phyloP scores from a whole-genome alignment of 2,797 vertebrate genomes.

The Dryobates pubescens region DNA sequence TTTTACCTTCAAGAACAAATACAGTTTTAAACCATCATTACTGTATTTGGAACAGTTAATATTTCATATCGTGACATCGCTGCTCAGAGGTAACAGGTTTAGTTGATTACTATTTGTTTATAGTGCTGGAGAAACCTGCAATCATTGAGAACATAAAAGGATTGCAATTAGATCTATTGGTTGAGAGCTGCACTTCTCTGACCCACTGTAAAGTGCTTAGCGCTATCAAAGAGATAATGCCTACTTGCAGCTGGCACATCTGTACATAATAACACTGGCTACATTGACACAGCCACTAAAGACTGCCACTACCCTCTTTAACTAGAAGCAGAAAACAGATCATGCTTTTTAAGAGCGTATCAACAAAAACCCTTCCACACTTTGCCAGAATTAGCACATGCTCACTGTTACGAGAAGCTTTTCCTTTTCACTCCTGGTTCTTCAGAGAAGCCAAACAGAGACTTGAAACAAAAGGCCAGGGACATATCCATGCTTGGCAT shows the following conservation, averaged over 20 bases:
- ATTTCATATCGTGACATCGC: slow-evolving; percentile 83
- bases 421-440: background rate
- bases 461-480: background rate
- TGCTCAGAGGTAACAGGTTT: slow-evolving; percentile 87
- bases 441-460: slow-evolving; percentile 34
- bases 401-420: background rate
- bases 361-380: slow-evolving; percentile 66
- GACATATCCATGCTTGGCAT: background rate
- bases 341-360: slow-evolving; percentile 77
- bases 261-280: slow-evolving; percentile 81
- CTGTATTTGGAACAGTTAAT: slow-evolving; percentile 84
- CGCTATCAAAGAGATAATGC: slow-evolving; percentile 87
- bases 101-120: slow-evolving; percentile 89
- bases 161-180: slow-evolving; percentile 93
- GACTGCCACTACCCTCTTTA: slow-evolving; percentile 78
- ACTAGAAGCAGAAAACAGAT: slow-evolving; percentile 80
- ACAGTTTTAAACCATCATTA: slow-evolving; percentile 81
- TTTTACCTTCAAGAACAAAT: slow-evolving; percentile 81
- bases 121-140: slow-evolving; percentile 91
- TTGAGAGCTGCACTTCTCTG: slow-evolving; percentile 86
- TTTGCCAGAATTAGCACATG: slow-evolving; percentile 44
- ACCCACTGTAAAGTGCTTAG: slow-evolving; percentile 88
- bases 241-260: slow-evolving; percentile 83
- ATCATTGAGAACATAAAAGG: slow-evolving; percentile 89
- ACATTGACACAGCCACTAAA: slow-evolving; percentile 80